Evolutionary conservation across 2,888 invertebrate genomes (phyloP), one percentile per base, ranked within the genome.

Genomic region (Lasioglossum oenotherae): DNA sequence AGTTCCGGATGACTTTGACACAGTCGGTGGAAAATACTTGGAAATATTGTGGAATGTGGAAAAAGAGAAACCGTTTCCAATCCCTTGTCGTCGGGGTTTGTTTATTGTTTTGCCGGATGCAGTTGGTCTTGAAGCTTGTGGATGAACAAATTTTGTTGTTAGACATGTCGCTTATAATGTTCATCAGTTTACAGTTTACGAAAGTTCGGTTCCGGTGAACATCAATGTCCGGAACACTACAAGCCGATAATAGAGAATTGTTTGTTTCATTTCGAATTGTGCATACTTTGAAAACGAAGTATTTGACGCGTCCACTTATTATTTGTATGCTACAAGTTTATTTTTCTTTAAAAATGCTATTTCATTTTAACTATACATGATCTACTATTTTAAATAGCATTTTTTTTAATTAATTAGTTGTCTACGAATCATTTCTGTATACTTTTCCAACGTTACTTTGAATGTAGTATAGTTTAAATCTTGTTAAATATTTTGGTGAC

Each of bases 1-100:
- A 71, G 12, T 35, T 69, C 23, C 38, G 23, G 38, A 69, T 69
- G 69, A 69, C 69, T 69, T 69, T 69, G 69, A 69, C 38, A 69
- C 69, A 38, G 69, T 69, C 38, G 4, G 23, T 69, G 19, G 69
- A 23, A 69, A 69, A 69, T 3, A 38, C 38, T 69, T 12, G 69
- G 10, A 38, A 38, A 69, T 38, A 69, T 23, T n/a, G 41, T 41
- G 71, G n/a, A 69, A 69, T 12, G 23, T 38, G 23, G n/a, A 71
- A 14, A 41, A 23, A n/a, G 38, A 41, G n/a, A n/a, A 71, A 41
- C 71, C 2, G 31, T 35, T 31, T 35, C 19, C 31, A 38, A 69
- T 19, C 2, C 35, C 10, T 38, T 38, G 19, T 38, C 19, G 64
- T 19, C 0, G 16, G 1, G 6, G 31, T 19, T 31, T 31, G 16